phyloP scores from a whole-genome alignment of 2,113 vertebrate genomes.

The Promerops cafer region DNA sequence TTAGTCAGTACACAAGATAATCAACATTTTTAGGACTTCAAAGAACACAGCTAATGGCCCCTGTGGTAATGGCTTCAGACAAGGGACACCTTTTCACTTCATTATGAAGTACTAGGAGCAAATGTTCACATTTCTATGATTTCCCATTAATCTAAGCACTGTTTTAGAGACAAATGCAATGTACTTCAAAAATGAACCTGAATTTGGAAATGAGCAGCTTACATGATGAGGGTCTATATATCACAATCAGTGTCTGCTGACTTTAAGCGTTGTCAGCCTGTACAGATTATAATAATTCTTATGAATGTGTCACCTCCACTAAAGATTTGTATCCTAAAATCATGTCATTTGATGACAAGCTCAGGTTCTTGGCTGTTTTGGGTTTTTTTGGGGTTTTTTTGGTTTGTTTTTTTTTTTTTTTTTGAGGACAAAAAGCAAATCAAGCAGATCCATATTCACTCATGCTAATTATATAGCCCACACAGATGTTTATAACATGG shows the following conservation, averaged over 20 bases:
- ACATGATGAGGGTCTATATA: background rate
- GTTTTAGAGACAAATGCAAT: background rate
- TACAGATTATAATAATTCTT: background rate
- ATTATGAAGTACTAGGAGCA: background rate
- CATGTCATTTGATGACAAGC: background rate
- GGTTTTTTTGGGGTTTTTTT: too few species aligned
- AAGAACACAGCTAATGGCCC: background rate
- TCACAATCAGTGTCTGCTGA: background rate
- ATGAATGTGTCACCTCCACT: background rate
- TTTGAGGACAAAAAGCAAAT: background rate
- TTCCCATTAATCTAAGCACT: background rate
- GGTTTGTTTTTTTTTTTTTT: too few species aligned
- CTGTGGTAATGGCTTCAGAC: background rate
- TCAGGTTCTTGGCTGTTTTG: background rate
- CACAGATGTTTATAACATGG: background rate
- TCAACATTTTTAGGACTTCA: background rate
- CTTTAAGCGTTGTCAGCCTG: background rate
- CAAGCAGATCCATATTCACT: background rate
- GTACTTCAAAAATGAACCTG: background rate
- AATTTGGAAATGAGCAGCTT: background rate
- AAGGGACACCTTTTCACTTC: background rate
- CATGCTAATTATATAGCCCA: background rate
- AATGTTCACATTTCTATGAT: background rate
- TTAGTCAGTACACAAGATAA: background rate
- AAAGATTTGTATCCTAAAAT: background rate